Evolutionary conservation across 2,888 invertebrate species (phyloP).

Genomic region (Mechanitis mazaeus): DNA sequence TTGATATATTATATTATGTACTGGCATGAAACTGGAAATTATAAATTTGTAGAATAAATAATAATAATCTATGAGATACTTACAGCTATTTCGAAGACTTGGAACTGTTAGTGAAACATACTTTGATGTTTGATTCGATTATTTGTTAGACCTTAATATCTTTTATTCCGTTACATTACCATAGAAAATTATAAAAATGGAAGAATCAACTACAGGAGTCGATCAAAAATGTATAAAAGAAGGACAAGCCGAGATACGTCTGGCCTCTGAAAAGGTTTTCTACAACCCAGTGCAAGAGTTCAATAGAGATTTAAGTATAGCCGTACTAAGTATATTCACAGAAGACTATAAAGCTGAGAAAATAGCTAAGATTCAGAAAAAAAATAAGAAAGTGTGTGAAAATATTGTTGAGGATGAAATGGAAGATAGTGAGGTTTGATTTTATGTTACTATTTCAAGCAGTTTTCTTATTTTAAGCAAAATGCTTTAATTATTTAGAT

Average conservation of each 20-base stretch:
- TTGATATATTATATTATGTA: too few relatives aligned
- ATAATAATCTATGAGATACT: conserved; percentile 17
- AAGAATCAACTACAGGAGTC: conserved; percentile 31
- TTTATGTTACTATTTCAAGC: too few relatives aligned
- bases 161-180: conserved; percentile 6
- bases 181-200: conserved; percentile 47
- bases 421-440: conserved; percentile 25
- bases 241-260: conserved; percentile 86
- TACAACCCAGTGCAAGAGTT: conserved; percentile 99
- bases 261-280: conserved; percentile 87
- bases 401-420: conserved; percentile 34
- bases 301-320: conserved; percentile 94
- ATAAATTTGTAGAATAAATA: conserved; percentile 2
- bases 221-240: conserved; percentile 77
- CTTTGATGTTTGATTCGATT: background rate
- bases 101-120: conserved; percentile 12
- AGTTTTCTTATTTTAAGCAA: too few relatives aligned
- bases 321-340: conserved; percentile 82
- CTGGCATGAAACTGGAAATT: too few relatives aligned
- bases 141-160: background rate
- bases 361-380: conserved; percentile 38
- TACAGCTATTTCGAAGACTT: conserved; percentile 17
- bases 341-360: conserved; percentile 63
- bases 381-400: conserved; percentile 24
- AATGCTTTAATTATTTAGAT: too few relatives aligned